Evolutionary conservation across 2,113 vertebrate species (phyloP).

Genomic region (Romanogobio albipinnatus): DNA sequence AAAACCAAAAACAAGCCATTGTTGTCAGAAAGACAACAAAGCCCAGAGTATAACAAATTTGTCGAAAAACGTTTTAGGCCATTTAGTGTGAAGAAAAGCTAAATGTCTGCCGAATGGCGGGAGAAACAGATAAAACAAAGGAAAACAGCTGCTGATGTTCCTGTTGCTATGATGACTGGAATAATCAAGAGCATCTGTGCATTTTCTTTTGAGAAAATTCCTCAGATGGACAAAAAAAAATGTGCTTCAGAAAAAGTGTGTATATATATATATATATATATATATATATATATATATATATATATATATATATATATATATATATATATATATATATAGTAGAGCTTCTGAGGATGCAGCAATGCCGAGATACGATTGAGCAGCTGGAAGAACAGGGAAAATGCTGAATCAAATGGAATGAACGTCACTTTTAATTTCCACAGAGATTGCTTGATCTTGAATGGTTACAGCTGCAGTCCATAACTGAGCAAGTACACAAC

Average conservation of each 20-base stretch:
- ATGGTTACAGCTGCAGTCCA: too few species aligned
- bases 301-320: too few species aligned
- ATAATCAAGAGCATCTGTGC: conserved; percentile 5
- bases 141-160: conserved; percentile 11
- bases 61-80: background rate
- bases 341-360: too few species aligned
- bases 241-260: background rate
- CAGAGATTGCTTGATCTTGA: too few species aligned
- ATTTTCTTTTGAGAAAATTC: background rate
- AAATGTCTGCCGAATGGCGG: too few species aligned
- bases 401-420: background rate
- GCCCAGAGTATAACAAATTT: background rate
- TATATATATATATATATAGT: too few species aligned
- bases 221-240: background rate
- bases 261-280: too few species aligned
- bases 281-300: too few species aligned
- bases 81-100: background rate
- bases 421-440: background rate
- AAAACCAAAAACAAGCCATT: too few species aligned
- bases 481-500: too few species aligned
- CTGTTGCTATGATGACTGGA: background rate
- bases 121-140: background rate
- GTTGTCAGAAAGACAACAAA: too few species aligned
- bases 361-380: background rate
- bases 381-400: background rate